A percentile compares a stretch with the other conserved stretches of the same genome.
phyloP scores from a whole-genome alignment of 1,140 invertebrate genomes.

The Pentalonia nigronervosa region DNA sequence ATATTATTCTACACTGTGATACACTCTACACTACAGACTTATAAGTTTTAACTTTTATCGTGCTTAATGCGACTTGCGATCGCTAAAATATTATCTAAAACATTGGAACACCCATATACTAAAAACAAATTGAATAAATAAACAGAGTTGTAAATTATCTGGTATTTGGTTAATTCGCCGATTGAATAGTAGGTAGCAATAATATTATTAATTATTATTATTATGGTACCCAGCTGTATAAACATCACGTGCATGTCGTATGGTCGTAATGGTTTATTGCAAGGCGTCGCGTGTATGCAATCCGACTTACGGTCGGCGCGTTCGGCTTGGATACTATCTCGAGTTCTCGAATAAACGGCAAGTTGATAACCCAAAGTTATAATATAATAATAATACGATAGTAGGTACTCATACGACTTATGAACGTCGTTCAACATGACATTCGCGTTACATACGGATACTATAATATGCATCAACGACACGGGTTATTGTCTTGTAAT shows the following conservation, averaged over 20 bases:
- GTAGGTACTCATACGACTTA: neutral
- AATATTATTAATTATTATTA: neutral
- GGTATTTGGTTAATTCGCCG: neutral
- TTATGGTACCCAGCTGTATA: neutral
- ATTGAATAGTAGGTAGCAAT: conserved; percentile 7
- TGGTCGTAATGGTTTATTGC: neutral
- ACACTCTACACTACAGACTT: neutral
- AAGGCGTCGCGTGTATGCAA: conserved; percentile 38
- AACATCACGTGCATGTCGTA: neutral
- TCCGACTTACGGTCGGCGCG: neutral
- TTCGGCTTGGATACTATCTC: neutral
- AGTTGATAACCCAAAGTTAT: neutral
- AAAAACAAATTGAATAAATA: conserved; percentile 3
- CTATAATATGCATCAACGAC: neutral
- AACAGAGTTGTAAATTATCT: conserved; percentile 12
- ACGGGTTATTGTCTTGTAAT: neutral
- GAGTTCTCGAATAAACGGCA: neutral
- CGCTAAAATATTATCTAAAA: conserved; percentile 8
- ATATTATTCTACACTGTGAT: neutral
- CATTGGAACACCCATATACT: no score
- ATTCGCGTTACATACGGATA: neutral
- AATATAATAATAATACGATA: neutral
- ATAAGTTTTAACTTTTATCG: neutral
- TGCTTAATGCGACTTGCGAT: neutral
- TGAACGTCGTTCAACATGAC: neutral